Evolutionary conservation across 1,140 invertebrate species (phyloP), one percentile per base, ranked within the genome.

Genomic region (Tetraneura akinire): DNA sequence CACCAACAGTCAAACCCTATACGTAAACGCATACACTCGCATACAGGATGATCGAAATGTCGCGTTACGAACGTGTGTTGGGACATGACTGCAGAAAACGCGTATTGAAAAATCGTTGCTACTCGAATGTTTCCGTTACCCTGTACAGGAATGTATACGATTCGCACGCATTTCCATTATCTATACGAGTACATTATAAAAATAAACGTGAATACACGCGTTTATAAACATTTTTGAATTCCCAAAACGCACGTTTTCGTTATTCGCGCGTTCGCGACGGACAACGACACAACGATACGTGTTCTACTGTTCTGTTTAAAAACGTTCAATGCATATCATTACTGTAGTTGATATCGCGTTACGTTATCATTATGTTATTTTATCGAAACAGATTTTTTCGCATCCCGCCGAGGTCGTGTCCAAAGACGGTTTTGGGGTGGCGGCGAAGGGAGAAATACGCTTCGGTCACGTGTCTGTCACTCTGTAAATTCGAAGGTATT

Each of bases 161-260:
- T 18, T 18, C 9, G 18, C 32, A 13, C 10, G 23, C 18, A 64
- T 18, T n/a, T n/a, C 1, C 21, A 23, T 13, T 23, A 4, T 23
- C 14, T 68, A 26, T 47, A 32, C 5, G 32, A 14, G 8, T 62
- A 16, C n/a, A n/a, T n/a, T n/a, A n/a, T n/a, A n/a, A n/a, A n/a
- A n/a, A n/a, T n/a, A n/a, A n/a, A n/a, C n/a, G n/a, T n/a, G n/a
- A n/a, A n/a, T n/a, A n/a, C n/a, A n/a, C 13, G 13, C 13, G 13
- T 5, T 8, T 47, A 47, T 32, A 76, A 57, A 60, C 18, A 23
- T 60, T 62, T 60, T 78, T 2, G 21, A 78, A 78, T 78, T 21
- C 55, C 51, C 74, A 62, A 78, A 78, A 62, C 55, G 74, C 55
- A 78, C 71, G 57, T 74, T 32, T n/a, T 21, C 66, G 64, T 1